phyloP scores from a whole-genome alignment of 2,797 vertebrate species.

The Tolypeutes matacus region DNA sequence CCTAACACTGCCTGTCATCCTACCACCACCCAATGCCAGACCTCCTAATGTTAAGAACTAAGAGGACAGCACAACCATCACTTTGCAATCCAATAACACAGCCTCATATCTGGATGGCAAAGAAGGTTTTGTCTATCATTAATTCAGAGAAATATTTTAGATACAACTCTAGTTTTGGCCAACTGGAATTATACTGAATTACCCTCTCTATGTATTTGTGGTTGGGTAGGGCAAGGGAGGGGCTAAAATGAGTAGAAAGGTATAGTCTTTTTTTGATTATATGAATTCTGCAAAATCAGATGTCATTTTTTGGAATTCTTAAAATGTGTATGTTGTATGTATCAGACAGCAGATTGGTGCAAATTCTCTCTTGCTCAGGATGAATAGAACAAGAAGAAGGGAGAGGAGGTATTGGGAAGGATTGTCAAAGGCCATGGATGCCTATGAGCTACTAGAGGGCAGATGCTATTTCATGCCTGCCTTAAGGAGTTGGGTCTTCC shows the following conservation, averaged over 20 bases:
- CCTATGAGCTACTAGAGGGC: background rate
- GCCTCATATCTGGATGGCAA: background rate
- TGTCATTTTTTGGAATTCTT: background rate
- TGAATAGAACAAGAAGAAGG: background rate
- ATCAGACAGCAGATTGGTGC: background rate
- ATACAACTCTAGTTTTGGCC: background rate
- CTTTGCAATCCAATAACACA: constrained; percentile 1
- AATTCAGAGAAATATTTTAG: constrained; percentile 11
- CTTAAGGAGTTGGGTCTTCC: background rate
- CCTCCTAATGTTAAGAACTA: background rate
- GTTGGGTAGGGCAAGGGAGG: background rate
- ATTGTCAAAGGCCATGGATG: background rate
- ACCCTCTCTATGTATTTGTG: background rate
- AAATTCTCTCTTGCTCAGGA: background rate
- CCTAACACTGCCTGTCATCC: background rate
- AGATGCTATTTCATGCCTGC: background rate
- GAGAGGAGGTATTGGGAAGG: background rate
- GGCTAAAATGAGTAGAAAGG: background rate
- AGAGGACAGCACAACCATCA: background rate
- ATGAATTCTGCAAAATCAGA: background rate
- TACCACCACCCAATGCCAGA: background rate
- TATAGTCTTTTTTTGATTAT: background rate
- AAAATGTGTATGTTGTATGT: background rate
- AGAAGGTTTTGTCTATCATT: constrained; percentile 18
- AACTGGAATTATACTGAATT: background rate